A percentile compares a stretch with the other conserved stretches of the same genome.
Conservation (phyloP, 1,140 invertebrate genomes). For the Meloidogyne exigua region DNA sequence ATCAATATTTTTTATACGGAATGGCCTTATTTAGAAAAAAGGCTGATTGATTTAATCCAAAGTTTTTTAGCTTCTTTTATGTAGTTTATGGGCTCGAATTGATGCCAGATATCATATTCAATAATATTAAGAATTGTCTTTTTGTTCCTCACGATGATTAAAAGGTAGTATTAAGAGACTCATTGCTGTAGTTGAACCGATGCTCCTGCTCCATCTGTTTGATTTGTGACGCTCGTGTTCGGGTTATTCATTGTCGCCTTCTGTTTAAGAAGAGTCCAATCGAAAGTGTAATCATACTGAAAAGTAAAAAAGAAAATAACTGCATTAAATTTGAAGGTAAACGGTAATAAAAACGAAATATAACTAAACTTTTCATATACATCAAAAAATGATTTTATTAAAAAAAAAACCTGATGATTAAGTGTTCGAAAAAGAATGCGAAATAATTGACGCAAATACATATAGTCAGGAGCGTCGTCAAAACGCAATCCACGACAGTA, state of each 20-base stretch:
- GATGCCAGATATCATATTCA: no score
- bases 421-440: slow-evolving; percentile 96
- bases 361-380: slow-evolving; percentile 89
- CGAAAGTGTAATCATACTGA: slow-evolving; percentile 90
- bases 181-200: slow-evolving; percentile 11
- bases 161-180: background rate
- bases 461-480: slow-evolving; percentile 94
- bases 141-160: background rate
- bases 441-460: slow-evolving; percentile 94
- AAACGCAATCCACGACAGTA: slow-evolving; percentile 91
- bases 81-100: no score
- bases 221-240: slow-evolving; percentile 30
- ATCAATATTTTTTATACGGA: no score
- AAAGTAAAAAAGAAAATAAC: slow-evolving; percentile 20
- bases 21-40: no score
- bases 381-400: slow-evolving; percentile 81
- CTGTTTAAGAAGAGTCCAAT: slow-evolving; percentile 98
- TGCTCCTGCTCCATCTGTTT: slow-evolving; percentile 22
- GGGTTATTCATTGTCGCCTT: slow-evolving; percentile 67
- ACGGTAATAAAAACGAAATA: no score
- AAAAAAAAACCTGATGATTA: slow-evolving; percentile 77
- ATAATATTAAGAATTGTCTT: no score
- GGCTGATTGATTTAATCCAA: no score
- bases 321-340: no score
- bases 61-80: no score